Evolutionary conservation across 2,113 vertebrate genomes (phyloP).

Genomic region (Macrotus californicus): DNA sequence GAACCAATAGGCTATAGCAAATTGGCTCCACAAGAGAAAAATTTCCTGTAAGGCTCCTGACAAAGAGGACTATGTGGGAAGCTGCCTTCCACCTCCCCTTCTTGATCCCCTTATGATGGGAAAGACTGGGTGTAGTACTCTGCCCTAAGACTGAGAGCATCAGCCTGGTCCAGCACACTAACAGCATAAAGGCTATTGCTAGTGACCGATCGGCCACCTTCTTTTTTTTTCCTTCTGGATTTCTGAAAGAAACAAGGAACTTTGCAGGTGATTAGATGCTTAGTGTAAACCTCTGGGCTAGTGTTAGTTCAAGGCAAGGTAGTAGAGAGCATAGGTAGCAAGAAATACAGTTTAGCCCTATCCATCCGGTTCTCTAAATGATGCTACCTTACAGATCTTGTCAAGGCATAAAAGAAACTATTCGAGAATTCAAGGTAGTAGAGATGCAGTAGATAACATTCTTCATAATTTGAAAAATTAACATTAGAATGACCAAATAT

Average conservation of each 20-base stretch:
- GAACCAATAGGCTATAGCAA: neutral
- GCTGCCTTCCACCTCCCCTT: neutral
- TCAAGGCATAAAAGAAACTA: neutral
- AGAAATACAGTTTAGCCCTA: neutral
- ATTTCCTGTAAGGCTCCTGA: neutral
- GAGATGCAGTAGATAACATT: conserved; percentile 18
- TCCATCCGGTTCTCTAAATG: neutral
- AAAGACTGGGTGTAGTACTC: neutral
- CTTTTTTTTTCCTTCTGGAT: neutral
- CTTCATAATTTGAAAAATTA: conserved; percentile 19
- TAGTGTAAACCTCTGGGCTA: neutral
- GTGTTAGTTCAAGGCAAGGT: neutral
- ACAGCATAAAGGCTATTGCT: neutral
- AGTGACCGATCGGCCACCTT: neutral
- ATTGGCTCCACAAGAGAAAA: neutral
- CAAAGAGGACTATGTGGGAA: neutral
- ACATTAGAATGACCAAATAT: neutral
- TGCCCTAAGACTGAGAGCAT: neutral
- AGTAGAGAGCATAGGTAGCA: neutral
- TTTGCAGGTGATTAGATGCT: neutral
- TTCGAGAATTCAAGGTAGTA: neutral
- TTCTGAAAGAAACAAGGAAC: neutral
- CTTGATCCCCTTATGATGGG: accelerated
- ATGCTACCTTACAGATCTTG: neutral
- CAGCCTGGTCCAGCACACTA: neutral